Conservation (phyloP, 2,888 invertebrate species). For the Eubasilissa splendida region DNA sequence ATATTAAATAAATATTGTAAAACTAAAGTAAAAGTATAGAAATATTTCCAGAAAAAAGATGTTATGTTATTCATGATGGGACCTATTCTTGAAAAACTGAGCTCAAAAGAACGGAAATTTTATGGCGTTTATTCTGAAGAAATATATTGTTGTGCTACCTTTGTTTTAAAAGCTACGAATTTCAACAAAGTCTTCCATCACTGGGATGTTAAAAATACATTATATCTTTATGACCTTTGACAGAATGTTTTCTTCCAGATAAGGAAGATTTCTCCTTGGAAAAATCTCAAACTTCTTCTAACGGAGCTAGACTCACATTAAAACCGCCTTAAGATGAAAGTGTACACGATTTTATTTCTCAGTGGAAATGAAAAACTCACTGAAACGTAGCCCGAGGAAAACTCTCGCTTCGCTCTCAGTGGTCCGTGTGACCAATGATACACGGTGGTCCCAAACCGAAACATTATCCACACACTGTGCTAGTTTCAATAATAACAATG, state of each 20-base stretch:
- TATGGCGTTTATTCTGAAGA: no score
- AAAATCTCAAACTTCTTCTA: conserved; percentile 11
- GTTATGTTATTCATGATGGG: no score
- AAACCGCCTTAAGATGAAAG: not conserved
- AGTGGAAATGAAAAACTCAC: not conserved
- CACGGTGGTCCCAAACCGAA: not conserved
- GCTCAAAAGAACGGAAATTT: no score
- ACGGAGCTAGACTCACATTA: conserved; percentile 8
- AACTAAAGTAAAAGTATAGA: no score
- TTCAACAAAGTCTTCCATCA: conserved; percentile 1
- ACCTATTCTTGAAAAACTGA: no score
- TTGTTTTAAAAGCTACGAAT: conserved; percentile 19
- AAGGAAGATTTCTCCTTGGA: conserved; percentile 3
- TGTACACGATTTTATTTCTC: conserved; percentile 9
- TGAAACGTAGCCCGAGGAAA: not conserved
- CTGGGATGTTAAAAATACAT: conserved; percentile 19
- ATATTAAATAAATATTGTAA: no score
- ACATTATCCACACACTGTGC: conserved; percentile 32
- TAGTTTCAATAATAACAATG: conserved; percentile 29
- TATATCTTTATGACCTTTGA: conserved; percentile 11
- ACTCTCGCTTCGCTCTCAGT: not conserved
- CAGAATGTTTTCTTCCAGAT: conserved; percentile 30
- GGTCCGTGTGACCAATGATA: not conserved
- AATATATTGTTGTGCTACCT: not conserved
- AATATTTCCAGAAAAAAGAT: no score